Conservation (phyloP, 2,113 vertebrate genomes). For the Synchiropus splendidus region DNA sequence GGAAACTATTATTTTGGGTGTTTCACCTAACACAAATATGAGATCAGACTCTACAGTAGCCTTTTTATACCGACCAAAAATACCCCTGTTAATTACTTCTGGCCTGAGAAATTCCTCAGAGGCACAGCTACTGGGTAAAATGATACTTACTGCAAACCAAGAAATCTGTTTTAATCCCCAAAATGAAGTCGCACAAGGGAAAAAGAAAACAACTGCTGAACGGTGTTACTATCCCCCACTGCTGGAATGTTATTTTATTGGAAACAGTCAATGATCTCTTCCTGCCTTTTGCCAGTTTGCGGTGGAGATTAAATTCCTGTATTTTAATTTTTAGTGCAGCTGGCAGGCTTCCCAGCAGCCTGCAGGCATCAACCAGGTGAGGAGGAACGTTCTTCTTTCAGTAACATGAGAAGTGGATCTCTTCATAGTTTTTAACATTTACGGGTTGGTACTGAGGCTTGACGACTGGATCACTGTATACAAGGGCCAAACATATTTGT, state of each 20-base stretch:
- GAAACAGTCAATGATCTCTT: conserved; percentile 48
- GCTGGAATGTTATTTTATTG: conserved; percentile 41
- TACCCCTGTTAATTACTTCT: conserved; percentile 51
- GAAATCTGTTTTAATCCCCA: conserved; percentile 44
- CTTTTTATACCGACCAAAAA: conserved; percentile 28
- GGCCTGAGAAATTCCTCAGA: conserved; percentile 42
- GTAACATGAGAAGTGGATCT: conserved; percentile 20
- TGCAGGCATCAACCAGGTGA: conserved; percentile 23
- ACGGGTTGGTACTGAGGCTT: too few species aligned
- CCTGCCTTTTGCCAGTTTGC: conserved; percentile 36
- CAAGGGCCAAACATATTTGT: too few species aligned
- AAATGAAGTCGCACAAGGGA: conserved; percentile 16
- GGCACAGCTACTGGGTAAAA: conserved; percentile 52
- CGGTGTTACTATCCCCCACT: conserved; percentile 40
- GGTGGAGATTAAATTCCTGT: conserved; percentile 49
- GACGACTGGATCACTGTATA: too few species aligned
- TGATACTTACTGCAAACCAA: conserved; percentile 56
- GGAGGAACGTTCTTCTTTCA: conserved; percentile 18
- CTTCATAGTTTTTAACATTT: too few species aligned
- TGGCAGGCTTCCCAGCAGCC: conserved; percentile 45
- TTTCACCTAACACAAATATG: too few species aligned
- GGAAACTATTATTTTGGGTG: too few species aligned
- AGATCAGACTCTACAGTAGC: conserved; percentile 21
- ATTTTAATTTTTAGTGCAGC: conserved; percentile 52
- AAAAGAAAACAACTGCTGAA: conserved; percentile 34